These are phyloP conservation scores for Sericinus montela DNA, from an alignment of 2,888 invertebrate genomes.

Conservation along the genomic window DNA sequence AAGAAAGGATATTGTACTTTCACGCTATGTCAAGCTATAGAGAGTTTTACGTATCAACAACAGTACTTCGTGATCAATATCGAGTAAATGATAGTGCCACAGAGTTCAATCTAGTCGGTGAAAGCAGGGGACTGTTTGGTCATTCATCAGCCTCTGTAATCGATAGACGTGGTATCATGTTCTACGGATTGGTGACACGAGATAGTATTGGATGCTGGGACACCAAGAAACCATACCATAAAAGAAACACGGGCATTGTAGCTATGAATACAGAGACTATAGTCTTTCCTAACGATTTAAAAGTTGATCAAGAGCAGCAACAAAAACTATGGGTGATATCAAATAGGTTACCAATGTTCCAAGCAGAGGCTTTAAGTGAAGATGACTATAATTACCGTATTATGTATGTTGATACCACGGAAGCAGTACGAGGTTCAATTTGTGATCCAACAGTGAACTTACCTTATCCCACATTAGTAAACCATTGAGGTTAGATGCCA, in stretches of 20 bases:
- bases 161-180: constrained; percentile 85
- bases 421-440: constrained; percentile 82
- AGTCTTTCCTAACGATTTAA: constrained; percentile 89
- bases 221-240: constrained; percentile 82
- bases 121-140: constrained; percentile 79
- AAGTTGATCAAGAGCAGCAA: constrained; percentile 83
- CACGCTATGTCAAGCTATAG: constrained; percentile 90
- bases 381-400: constrained; percentile 86
- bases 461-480: background rate
- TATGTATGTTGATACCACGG: constrained; percentile 81
- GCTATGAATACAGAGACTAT: constrained; percentile 81
- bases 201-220: constrained; percentile 91
- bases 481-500: constrained; percentile 14
- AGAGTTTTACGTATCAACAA: constrained; percentile 86
- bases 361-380: constrained; percentile 81
- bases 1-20: constrained; percentile 85
- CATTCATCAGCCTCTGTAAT: constrained; percentile 88
- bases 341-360: constrained; percentile 86
- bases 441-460: constrained; percentile 80
- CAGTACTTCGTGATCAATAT: constrained; percentile 80
- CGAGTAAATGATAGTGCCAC: constrained; percentile 47
- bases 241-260: constrained; percentile 80
- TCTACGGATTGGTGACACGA: constrained; percentile 86
- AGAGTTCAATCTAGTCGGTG: constrained; percentile 58
- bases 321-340: constrained; percentile 89